Evolutionary conservation across 2,113 vertebrate species (phyloP), one percentile per base, ranked within the genome.

Genomic region (Poeciliopsis retropinna): DNA sequence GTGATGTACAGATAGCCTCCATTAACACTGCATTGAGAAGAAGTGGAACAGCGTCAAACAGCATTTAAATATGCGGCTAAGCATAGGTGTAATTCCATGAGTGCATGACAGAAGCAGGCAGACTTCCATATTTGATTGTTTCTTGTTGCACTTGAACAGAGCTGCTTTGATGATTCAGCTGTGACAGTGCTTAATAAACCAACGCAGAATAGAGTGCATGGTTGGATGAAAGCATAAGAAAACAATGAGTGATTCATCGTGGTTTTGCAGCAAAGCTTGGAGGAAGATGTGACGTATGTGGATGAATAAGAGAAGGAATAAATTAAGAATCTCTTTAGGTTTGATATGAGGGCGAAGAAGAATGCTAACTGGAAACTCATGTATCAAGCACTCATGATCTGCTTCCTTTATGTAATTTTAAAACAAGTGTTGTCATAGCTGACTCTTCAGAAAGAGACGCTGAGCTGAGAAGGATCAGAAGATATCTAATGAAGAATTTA

Each of bases 1-100:
- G 95, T 97, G 92, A 98, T 95, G 32, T 99, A 99, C 19, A 99
- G 95, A 88, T 98, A 98, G 29, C 97, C 97, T 0, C 96, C 97
- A 41, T 82, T 96, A 82, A 97, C 86, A 3, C 98, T 99, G 90
- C 0, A 73, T 6, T 72, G 63, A 88, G 80, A 75, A 0, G 77
- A 31, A 79, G 15, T 22, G 1, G 19, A 60, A 39, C 37, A 72
- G 4, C 0, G 1, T 10, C 60, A 75, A 75, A 51, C 8, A 11
- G 39, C 10, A 22, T 10, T 25, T 7, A 25, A n/a, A 12, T 13
- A 30, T 41, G 51, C 10, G 27, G 37, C 10, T 57, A 57, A n/a
- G 25, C 22, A n/a, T 17, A 47, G 14, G 14, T 17, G 14, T 47
- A 47, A 47, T 47, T 70, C 60, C 39, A 29, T 72, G 66, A 68